Percentiles rank a stretch among this genome's conserved stretches.
These are phyloP conservation scores for Trichogramma dendrolimi DNA, from an alignment of 2,888 invertebrate genomes.

Conservation along the genomic window DNA sequence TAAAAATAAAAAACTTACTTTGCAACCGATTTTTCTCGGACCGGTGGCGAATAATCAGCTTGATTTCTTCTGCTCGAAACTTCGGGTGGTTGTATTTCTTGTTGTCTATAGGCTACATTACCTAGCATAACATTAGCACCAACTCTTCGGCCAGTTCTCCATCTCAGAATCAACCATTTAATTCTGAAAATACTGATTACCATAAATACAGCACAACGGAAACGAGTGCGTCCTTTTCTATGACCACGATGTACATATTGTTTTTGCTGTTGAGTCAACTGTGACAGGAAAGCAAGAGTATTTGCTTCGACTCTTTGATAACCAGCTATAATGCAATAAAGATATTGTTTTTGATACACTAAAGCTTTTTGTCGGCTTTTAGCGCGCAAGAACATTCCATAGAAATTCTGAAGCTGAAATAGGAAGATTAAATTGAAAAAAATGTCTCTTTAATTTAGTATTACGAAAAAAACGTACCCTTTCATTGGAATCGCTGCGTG, in stretches of 20 bases:
- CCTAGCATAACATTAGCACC: slow-evolving; percentile 52
- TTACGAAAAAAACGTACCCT: slow-evolving; percentile 32
- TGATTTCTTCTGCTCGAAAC: slow-evolving; percentile 1
- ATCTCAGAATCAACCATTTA: slow-evolving; percentile 63
- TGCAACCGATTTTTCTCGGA: slow-evolving; percentile 10
- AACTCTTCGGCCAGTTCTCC: slow-evolving; percentile 60
- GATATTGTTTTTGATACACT: slow-evolving; percentile 85
- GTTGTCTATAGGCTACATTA: slow-evolving; percentile 30
- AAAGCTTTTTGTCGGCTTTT: slow-evolving; percentile 85
- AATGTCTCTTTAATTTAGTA: slow-evolving; percentile 1
- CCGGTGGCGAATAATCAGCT: slow-evolving; percentile 21
- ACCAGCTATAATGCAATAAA: slow-evolving; percentile 65
- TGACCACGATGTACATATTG: slow-evolving; percentile 32
- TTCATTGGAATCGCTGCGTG: slow-evolving; percentile 43
- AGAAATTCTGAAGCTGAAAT: slow-evolving; percentile 57
- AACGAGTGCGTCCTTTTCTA: slow-evolving; percentile 40
- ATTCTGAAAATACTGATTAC: slow-evolving; percentile 63
- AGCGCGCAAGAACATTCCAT: slow-evolving; percentile 69
- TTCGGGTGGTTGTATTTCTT: neutral
- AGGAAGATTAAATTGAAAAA: neutral
- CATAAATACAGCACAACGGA: slow-evolving; percentile 57
- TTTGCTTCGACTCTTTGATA: slow-evolving; percentile 56
- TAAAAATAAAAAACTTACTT: slow-evolving; percentile 15
- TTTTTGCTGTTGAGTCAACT: slow-evolving; percentile 48
- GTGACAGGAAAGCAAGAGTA: slow-evolving; percentile 51